Base-by-base conservation (phyloP, 2,113 vertebrate genomes). In the Eira barbara region DNA sequence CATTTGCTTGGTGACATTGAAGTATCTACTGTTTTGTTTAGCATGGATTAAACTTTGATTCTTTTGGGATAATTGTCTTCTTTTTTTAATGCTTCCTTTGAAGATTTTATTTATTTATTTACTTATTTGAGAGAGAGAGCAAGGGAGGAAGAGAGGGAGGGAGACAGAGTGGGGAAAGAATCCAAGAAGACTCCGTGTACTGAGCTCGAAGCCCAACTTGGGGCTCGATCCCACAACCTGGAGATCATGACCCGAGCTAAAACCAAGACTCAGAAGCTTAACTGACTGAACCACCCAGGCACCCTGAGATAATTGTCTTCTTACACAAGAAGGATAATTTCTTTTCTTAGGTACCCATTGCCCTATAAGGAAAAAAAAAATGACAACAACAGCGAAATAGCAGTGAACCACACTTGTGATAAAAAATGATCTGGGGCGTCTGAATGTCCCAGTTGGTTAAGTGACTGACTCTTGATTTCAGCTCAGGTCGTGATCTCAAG, bases 11-110 rank as follows among this genome's bases (percentile, higher is more conserved):
- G 67, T 85, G 78, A 93, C 89, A 91, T 23, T 86, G 34, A 95
- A 92, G 49, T 74, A 83, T 52, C 36, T 59, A 67, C 86, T 93
- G 83, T 92, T 97, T 95, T 89, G 89, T 47, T 97, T 96, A 96
- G n/a, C 57, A 65, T 14, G 49, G 79, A 65, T 83, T 88, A 96
- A 39, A 47, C 36, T 90, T 95, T 76, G 73, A 91, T 94, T 96
- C 55, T 81, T 97, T 95, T n/a, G 67, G 96, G 82, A 82, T 83
- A 83, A 95, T 92, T 95, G n/a, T 95, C 73, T 81, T 92, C 65
- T 88, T 97, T 69, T 69, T 69, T 69, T 36, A 36, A 36, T 36
- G 67, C 67, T 69, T 69, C 67, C 34, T 69, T 69, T 69, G n/a
- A 69, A 69, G 34, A 69, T 69, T 11, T 69, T 5, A 69, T 69